Conservation (phyloP, 2,888 invertebrate species). For the Scotopteryx bipunctaria region DNA sequence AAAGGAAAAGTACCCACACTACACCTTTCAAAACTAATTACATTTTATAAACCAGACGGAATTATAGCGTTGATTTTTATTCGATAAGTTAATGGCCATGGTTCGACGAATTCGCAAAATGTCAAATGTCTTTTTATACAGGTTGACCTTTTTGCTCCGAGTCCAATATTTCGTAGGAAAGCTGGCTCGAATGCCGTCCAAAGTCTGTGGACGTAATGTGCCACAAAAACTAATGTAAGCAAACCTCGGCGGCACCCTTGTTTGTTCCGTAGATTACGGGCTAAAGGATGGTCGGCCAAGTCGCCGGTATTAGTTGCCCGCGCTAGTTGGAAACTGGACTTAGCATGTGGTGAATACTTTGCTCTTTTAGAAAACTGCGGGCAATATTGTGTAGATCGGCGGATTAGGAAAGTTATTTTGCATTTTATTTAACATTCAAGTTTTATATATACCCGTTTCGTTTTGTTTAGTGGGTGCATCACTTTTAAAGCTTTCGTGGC, state of each 20-base stretch:
- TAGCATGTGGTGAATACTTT: neutral
- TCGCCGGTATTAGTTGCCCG: slow-evolving; percentile 18
- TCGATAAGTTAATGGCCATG: slow-evolving; percentile 8
- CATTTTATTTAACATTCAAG: neutral
- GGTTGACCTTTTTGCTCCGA: slow-evolving; percentile 26
- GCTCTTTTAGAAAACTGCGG: slow-evolving; percentile 2
- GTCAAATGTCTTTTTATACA: slow-evolving; percentile 18
- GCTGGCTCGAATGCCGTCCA: slow-evolving; percentile 8
- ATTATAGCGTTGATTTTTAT: slow-evolving; percentile 12
- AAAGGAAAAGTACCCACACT: slow-evolving; percentile 24
- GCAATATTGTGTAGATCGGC: neutral
- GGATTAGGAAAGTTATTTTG: neutral
- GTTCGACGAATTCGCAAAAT: slow-evolving; percentile 21
- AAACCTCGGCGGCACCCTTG: slow-evolving; percentile 53
- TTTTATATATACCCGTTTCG: neutral
- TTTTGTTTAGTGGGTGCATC: neutral
- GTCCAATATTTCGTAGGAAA: slow-evolving; percentile 23
- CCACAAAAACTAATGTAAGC: slow-evolving; percentile 55
- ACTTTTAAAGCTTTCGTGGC: neutral
- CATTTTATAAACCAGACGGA: slow-evolving; percentile 16
- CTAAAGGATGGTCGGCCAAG: slow-evolving; percentile 48
- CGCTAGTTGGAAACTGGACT: slow-evolving; percentile 20
- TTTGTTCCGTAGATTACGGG: slow-evolving; percentile 63
- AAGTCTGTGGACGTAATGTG: slow-evolving; percentile 28
- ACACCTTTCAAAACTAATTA: slow-evolving; percentile 6